Conservation (phyloP, 2,888 invertebrate genomes). For the Lasioglossum pauxillum region DNA sequence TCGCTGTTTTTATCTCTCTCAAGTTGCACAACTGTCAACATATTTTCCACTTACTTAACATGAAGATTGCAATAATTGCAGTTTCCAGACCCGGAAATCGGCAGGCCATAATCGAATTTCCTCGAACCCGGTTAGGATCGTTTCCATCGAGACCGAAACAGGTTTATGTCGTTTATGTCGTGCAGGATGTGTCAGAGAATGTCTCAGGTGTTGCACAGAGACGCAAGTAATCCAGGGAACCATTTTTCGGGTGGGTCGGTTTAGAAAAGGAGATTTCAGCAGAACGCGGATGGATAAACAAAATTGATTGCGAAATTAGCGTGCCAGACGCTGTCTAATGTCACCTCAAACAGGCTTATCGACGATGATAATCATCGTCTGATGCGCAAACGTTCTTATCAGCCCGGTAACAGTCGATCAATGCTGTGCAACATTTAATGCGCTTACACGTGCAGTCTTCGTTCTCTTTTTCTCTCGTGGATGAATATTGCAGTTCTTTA, state of each 20-base stretch:
- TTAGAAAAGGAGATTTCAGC: constrained; percentile 47
- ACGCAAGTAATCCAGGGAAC: not conserved
- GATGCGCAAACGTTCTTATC: constrained; percentile 37
- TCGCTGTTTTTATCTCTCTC: too few relatives aligned
- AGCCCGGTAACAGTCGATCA: constrained; percentile 33
- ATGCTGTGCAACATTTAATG: constrained; percentile 38
- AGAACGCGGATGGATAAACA: constrained; percentile 44
- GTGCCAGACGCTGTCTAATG: constrained; percentile 64
- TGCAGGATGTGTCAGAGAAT: not conserved
- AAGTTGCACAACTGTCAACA: too few relatives aligned
- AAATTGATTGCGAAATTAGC: constrained; percentile 62
- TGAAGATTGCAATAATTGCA: too few relatives aligned
- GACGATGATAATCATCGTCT: constrained; percentile 40
- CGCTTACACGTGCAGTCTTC: constrained; percentile 30
- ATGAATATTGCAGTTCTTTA: not conserved
- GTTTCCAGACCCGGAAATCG: too few relatives aligned
- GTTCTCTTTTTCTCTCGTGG: not conserved
- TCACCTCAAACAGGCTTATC: constrained; percentile 61
- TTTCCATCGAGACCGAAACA: too few relatives aligned
- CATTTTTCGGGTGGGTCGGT: not conserved
- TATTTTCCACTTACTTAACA: too few relatives aligned
- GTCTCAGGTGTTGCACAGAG: not conserved
- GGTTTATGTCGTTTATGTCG: too few relatives aligned
- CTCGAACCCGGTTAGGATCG: too few relatives aligned
- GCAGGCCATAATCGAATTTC: too few relatives aligned